These are phyloP conservation scores for Orchesella flavescens DNA, from an alignment of 2,888 invertebrate species.

Conservation along the genomic window DNA sequence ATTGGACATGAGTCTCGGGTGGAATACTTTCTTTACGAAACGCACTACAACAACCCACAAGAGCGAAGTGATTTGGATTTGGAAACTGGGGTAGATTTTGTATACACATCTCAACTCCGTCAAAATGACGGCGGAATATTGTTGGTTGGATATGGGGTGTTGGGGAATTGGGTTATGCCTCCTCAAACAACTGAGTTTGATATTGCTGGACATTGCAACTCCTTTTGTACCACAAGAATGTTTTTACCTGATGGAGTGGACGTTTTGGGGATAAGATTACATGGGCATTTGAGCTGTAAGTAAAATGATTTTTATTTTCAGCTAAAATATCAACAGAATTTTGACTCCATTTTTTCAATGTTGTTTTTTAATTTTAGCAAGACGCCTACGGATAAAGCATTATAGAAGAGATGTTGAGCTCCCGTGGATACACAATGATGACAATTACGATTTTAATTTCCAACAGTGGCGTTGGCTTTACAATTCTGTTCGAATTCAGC, in stretches of 20 bases:
- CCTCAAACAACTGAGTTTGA: not conserved
- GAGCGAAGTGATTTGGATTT: not conserved
- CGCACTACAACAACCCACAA: constrained; percentile 21
- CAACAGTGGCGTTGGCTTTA: constrained; percentile 24
- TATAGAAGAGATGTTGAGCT: constrained; percentile 22
- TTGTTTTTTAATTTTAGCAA: constrained; percentile 20
- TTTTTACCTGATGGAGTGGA: constrained; percentile 23
- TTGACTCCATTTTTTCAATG: no score
- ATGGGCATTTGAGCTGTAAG: not conserved
- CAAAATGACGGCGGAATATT: not conserved
- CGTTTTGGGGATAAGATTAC: constrained; percentile 15
- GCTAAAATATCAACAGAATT: no score
- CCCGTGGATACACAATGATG: not conserved
- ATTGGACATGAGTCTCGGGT: not conserved
- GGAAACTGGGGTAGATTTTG: constrained; percentile 12
- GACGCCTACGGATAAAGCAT: constrained; percentile 22
- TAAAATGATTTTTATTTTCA: no score
- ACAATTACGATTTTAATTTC: constrained; percentile 2
- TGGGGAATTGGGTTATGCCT: not conserved
- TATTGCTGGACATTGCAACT: constrained; percentile 6
- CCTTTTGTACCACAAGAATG: not conserved
- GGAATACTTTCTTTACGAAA: constrained; percentile 29
- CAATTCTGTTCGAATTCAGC: not conserved
- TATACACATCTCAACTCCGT: constrained; percentile 31
- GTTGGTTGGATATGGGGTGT: not conserved